Evolutionary conservation across 92 coral and sea anemone genomes (phyloP), one percentile per base, ranked within the genome.

Genomic region (Galaxea fascicularis): DNA sequence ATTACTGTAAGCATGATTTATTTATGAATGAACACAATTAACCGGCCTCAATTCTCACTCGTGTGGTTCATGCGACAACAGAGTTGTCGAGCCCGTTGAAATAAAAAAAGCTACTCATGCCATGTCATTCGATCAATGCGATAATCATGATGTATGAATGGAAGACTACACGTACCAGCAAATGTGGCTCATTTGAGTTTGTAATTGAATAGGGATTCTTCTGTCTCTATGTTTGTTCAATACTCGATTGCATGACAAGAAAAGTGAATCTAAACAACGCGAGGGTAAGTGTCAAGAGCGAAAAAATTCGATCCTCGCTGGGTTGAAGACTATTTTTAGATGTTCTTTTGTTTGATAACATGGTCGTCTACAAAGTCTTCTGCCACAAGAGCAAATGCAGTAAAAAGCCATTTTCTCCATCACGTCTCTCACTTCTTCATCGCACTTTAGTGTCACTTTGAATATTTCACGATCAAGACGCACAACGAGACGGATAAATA

Each of bases 181-280:
- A 78, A 59, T 52, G 73, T 52, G 73, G 63, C 0, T 10, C 35
- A 44, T 25, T 25, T 21, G 20, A 45, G 74, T 69, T 21, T 17
- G 49, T 15, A 45, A 39, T 69, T 78, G 17, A 63, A 78, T 41
- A 22, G 20, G 66, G 77, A 82, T 82, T 71, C 86, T 82, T 71
- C 86, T 82, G 71, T 81, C 35, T 81, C 85, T 28, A 45, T 82
- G 73, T 71, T 70, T 70, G 45, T 76, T 22, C 24, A 71, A 49
- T 66, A 56, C 85, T 80, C 68, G 53, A 68, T 27, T 28, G 51
- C 63, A 60, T 21, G 26, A 44, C 69, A 45, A 18, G 18, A 18
- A 64, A 63, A 76, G 31, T 45, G 68, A 20, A 78, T 58, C 44
- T 6, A 7, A 51, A 17, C 53, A 24, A 10, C 18, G 28, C 12